These are phyloP conservation scores for Centropristis striata DNA, from an alignment of 2,113 vertebrate genomes.

Conservation along the genomic window DNA sequence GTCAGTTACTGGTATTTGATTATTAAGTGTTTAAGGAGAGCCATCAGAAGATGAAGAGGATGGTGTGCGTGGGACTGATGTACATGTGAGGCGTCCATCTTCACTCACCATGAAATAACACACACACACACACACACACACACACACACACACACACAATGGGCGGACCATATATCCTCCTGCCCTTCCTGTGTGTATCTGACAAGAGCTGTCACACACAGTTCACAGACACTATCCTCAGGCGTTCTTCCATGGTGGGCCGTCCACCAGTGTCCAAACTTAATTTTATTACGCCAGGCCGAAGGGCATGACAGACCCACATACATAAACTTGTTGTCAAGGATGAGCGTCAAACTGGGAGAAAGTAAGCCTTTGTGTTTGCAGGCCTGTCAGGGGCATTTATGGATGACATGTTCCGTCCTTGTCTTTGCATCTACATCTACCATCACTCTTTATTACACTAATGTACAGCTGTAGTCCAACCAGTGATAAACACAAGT, in stretches of 20 bases:
- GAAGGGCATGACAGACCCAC: slow-evolving; percentile 56
- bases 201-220: slow-evolving; percentile 51
- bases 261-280: slow-evolving; percentile 54
- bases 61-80: not conserved
- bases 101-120: slow-evolving; percentile 36
- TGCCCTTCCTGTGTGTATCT: slow-evolving; percentile 50
- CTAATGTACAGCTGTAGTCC: not conserved
- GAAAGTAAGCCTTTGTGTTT: slow-evolving; percentile 64
- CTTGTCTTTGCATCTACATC: slow-evolving; percentile 20
- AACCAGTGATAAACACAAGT: slow-evolving; percentile 1
- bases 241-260: slow-evolving; percentile 79
- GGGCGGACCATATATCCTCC: slow-evolving; percentile 52
- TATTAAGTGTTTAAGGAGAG: slow-evolving; percentile 25
- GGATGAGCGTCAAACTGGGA: slow-evolving; percentile 41
- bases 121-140: not conserved
- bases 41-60: not conserved
- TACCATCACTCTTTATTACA: slow-evolving; percentile 14
- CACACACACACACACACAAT: slow-evolving; percentile 24
- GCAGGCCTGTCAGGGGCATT: slow-evolving; percentile 18
- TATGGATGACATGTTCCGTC: slow-evolving; percentile 25
- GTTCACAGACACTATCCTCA: slow-evolving; percentile 65
- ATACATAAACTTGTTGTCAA: slow-evolving; percentile 65
- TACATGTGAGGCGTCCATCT: slow-evolving; percentile 19
- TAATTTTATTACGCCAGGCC: slow-evolving; percentile 77
- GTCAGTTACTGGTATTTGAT: slow-evolving; percentile 46